Percentiles rank a stretch among this genome's conserved stretches.
Conservation (phyloP, 1,140 invertebrate genomes). For the Oscheius sp. region DNA sequence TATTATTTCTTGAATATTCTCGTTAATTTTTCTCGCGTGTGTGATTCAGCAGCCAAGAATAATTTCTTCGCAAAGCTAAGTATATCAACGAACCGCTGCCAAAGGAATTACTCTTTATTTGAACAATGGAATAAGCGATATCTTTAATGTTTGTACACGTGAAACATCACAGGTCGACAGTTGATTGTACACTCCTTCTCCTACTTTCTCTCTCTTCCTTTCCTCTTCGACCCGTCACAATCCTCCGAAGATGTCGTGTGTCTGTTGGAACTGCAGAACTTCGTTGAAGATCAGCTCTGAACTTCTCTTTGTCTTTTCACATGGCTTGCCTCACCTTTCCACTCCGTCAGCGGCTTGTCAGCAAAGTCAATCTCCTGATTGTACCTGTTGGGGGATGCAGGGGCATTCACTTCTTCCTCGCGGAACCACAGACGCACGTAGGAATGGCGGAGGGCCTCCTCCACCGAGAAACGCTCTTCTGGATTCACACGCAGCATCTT, state of each 20-base stretch:
- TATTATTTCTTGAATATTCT: neutral
- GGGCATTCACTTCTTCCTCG: slow-evolving; percentile 30
- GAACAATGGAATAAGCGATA: too few species aligned
- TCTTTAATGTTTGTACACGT: neutral
- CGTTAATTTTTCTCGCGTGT: neutral
- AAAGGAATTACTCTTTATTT: too few species aligned
- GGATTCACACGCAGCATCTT: slow-evolving; percentile 28
- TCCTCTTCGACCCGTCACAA: neutral
- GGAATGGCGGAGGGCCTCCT: slow-evolving; percentile 22
- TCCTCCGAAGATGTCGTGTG: slow-evolving; percentile 22
- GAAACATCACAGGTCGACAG: neutral
- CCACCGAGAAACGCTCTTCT: slow-evolving; percentile 19
- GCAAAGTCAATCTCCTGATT: slow-evolving; percentile 13
- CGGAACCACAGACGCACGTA: slow-evolving; percentile 29
- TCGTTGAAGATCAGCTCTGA: slow-evolving; percentile 26
- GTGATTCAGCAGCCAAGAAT: too few species aligned
- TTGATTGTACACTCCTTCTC: neutral
- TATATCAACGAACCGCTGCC: too few species aligned
- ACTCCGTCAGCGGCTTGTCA: slow-evolving; percentile 16
- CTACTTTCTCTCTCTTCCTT: neutral
- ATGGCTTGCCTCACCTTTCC: slow-evolving; percentile 4
- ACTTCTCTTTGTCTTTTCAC: neutral
- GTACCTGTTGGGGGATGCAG: slow-evolving; percentile 15
- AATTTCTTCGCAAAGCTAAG: too few species aligned
- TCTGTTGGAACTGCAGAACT: slow-evolving; percentile 8